Evolutionary conservation across 2,888 invertebrate species (phyloP), one percentile per base, ranked within the genome.

Genomic region (Leptopilina drosophilae): DNA sequence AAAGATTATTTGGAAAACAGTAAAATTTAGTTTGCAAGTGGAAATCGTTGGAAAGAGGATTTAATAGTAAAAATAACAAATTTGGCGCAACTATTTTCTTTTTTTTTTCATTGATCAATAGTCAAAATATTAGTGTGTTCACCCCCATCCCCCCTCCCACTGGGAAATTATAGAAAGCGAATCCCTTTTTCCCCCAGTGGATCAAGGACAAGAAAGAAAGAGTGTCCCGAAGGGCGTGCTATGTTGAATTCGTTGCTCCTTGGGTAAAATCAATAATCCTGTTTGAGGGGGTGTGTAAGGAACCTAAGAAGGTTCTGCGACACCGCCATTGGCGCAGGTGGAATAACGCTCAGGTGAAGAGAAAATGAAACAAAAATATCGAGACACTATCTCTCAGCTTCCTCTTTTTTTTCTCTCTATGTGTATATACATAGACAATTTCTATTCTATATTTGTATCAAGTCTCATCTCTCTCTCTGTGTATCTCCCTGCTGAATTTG

Each of bases 201-300:
- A 73, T 73, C 73, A 73, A 73, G 73, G 73, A 53, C 73, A 73
- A 73, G 73, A 73, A 73, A 56, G 69, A 73, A 73, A 56, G 73
- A 49, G 69, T 69, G 76, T 42, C 62, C 73, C 64, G 80, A 81
- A 82, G 82, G 81, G 84, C 84, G 89, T 87, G 87, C 87, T 85
- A 49, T 84, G 87, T 85, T 82, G 85, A 85, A 84, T 85, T 86
- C 87, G 84, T 80, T 88, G 85, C 88, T 89, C 89, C 88, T 89
- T 87, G 85, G 85, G 87, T 85, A 89, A 89, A 89, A 89, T 89
- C 89, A 89, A 89, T 89, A 89, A 88, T 73, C 88, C 88, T 87
- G 89, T 89, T 88, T 87, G 88, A 88, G 87, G 87, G 88, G 87
- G 87, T 88, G 89, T 87, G 85, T 87, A 85, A 87, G 87, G 88